Conservation (phyloP, 2,113 vertebrate species). For the Herpailurus yagouaroundi region DNA sequence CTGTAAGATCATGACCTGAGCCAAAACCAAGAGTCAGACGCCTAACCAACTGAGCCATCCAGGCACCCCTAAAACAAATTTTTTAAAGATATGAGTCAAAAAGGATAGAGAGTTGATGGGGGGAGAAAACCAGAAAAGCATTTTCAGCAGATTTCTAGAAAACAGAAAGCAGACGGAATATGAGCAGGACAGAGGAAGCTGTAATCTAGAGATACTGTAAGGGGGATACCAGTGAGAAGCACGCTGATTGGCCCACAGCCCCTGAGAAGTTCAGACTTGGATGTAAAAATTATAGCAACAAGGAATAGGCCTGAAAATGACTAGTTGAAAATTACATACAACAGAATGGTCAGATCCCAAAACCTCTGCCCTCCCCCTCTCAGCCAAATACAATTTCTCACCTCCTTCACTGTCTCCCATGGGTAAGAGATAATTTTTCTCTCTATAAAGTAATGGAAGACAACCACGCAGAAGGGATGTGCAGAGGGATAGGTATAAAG, state of each 20-base stretch:
- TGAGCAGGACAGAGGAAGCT: neutral
- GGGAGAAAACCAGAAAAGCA: neutral
- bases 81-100: neutral
- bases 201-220: neutral
- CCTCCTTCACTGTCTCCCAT: neutral
- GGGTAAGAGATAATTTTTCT: neutral
- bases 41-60: too few species aligned
- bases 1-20: too few species aligned
- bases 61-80: neutral
- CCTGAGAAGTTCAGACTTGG: neutral
- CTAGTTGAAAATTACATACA: neutral
- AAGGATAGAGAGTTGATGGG: neutral
- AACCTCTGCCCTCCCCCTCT: neutral
- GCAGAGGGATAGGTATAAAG: neutral
- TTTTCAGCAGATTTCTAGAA: neutral
- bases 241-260: neutral
- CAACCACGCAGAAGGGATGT: neutral
- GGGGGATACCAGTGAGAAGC: neutral
- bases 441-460: conserved; percentile 22
- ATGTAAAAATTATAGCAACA: neutral
- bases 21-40: too few species aligned
- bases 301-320: neutral
- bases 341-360: neutral
- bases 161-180: neutral
- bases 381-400: neutral